Evolutionary conservation across 2,888 invertebrate genomes (phyloP).

Genomic region (Habrosyne pyritoides): DNA sequence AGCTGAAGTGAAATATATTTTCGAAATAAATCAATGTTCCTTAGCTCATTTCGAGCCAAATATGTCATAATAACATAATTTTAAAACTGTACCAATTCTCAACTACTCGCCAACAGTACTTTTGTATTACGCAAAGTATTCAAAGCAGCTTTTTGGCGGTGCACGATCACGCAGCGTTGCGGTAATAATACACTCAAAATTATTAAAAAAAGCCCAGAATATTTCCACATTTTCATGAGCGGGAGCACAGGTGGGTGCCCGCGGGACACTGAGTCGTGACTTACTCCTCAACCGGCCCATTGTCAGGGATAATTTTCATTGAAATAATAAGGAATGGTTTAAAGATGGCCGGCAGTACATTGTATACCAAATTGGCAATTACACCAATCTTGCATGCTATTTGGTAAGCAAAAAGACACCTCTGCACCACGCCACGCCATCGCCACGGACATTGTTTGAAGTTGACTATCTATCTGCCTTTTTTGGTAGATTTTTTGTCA

Average conservation of each 20-base stretch:
- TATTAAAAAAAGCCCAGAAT: conserved; percentile 56
- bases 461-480: background rate
- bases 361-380: conserved; percentile 63
- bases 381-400: conserved; percentile 40
- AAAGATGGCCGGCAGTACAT: conserved; percentile 47
- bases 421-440: conserved; percentile 12
- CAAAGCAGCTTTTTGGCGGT: conserved; percentile 51
- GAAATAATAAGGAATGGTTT: conserved; percentile 56
- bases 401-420: conserved; percentile 29
- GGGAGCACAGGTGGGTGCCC: conserved; percentile 76
- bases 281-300: conserved; percentile 60
- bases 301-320: conserved; percentile 57
- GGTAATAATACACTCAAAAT: conserved; percentile 61
- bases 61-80: background rate
- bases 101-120: background rate
- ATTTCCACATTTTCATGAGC: conserved; percentile 57
- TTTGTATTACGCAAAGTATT: conserved; percentile 24
- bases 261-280: conserved; percentile 72
- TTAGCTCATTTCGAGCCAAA: background rate
- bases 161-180: conserved; percentile 52
- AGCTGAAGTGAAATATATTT: background rate
- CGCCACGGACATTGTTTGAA: background rate
- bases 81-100: background rate
- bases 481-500: background rate
- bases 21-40: background rate